phyloP scores from a whole-genome alignment of 2,113 vertebrate species.

The Ochotona princeps region DNA sequence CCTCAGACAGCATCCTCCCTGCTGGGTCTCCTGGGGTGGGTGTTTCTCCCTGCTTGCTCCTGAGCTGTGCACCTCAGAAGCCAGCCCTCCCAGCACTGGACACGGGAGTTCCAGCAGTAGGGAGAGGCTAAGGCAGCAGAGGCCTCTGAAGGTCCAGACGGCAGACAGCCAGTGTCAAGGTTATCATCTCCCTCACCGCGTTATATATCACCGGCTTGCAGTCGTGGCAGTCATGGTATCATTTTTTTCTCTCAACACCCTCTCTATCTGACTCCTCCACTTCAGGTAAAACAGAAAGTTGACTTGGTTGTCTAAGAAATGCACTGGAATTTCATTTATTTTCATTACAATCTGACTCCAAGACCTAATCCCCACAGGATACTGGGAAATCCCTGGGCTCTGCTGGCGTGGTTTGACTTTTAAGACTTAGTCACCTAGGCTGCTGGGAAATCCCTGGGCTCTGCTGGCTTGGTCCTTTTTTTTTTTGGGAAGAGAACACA shows the following conservation, averaged over 20 bases:
- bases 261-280: too few relatives aligned
- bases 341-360: too few relatives aligned
- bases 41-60: not conserved
- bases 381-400: not conserved
- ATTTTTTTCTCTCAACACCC: too few relatives aligned
- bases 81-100: not conserved
- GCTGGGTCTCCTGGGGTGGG: not conserved
- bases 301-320: too few relatives aligned
- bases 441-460: conserved; percentile 10
- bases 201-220: fast-evolving
- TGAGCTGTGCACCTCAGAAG: not conserved
- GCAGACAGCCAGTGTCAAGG: too few relatives aligned
- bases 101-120: not conserved
- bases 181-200: not conserved
- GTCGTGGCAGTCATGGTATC: not conserved
- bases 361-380: too few relatives aligned
- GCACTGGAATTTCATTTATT: too few relatives aligned
- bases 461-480: not conserved
- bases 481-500: conserved; percentile 13
- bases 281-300: too few relatives aligned
- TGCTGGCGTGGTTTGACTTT: not conserved
- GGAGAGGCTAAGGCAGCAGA: not conserved
- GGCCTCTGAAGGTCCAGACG: not conserved
- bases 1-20: not conserved
- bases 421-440: too few relatives aligned